phyloP scores from a whole-genome alignment of 35 echinoderm and acorn worm genomes.

The Patiria miniata region DNA sequence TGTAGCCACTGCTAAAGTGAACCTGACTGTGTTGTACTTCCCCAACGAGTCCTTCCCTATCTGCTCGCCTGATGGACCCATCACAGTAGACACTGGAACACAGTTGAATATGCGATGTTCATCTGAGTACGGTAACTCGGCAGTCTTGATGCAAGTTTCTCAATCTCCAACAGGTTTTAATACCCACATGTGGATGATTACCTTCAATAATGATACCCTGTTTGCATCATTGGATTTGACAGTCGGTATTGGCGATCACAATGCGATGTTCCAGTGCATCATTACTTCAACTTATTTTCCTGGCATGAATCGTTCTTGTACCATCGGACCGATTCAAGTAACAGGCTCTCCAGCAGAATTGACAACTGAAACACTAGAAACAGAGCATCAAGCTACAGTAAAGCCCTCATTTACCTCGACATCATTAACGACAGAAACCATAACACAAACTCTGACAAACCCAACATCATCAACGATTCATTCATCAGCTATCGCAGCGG shows the following conservation, averaged over 20 bases:
- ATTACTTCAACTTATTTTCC: neutral
- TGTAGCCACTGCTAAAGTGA: neutral
- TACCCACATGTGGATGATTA: too few relatives aligned
- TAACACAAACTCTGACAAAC: too few relatives aligned
- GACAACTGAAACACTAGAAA: neutral
- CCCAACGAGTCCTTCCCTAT: too few relatives aligned
- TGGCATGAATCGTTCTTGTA: neutral
- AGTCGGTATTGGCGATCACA: neutral
- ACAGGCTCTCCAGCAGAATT: neutral
- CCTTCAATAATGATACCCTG: neutral
- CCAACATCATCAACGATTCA: neutral
- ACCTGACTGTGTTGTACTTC: neutral
- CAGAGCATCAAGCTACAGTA: too few relatives aligned
- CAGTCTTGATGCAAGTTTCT: too few relatives aligned
- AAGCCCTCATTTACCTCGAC: too few relatives aligned
- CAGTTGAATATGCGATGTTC: too few relatives aligned
- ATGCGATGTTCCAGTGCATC: neutral
- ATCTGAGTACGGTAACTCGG: too few relatives aligned
- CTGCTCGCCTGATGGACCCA: too few relatives aligned
- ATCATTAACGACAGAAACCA: too few relatives aligned
- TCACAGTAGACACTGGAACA: too few relatives aligned
- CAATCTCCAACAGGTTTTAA: neutral
- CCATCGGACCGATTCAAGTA: neutral
- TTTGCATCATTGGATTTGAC: neutral
- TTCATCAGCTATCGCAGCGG: neutral